A percentile compares a stretch with the other conserved stretches of the same genome.
phyloP scores from a whole-genome alignment of 2,113 vertebrate species.

The Anas platyrhynchos region DNA sequence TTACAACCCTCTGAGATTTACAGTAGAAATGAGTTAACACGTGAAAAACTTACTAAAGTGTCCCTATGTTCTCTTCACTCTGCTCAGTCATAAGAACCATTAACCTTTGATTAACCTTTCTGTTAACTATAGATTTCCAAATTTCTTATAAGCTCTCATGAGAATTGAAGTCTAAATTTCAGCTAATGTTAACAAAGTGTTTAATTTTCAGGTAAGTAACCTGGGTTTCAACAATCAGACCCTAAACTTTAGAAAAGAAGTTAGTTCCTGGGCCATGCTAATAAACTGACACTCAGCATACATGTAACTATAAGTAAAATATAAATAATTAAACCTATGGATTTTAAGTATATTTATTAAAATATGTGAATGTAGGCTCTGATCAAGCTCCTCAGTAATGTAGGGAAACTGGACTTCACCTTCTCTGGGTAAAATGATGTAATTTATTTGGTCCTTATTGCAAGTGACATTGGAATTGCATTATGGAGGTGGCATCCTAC shows the following conservation, averaged over 20 bases:
- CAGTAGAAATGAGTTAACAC: constrained; percentile 30
- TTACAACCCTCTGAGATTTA: constrained; percentile 22
- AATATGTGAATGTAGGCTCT: background rate
- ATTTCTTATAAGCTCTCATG: background rate
- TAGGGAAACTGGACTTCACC: background rate
- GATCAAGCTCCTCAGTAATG: background rate
- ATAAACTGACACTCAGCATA: background rate
- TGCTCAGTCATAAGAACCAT: background rate
- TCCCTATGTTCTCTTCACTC: background rate
- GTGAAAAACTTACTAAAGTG: background rate
- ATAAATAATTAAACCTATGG: background rate
- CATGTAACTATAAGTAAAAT: background rate
- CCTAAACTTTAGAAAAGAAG: background rate
- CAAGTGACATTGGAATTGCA: background rate
- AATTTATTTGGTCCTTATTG: background rate
- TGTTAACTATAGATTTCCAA: constrained; percentile 17
- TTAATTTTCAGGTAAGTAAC: background rate
- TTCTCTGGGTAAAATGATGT: background rate
- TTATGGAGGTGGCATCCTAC: background rate
- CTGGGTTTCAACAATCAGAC: background rate
- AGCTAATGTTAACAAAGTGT: background rate
- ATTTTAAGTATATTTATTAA: background rate
- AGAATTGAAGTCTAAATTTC: background rate
- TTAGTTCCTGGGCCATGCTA: background rate
- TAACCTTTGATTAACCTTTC: background rate